A percentile compares a stretch with the other conserved stretches of the same genome.
phyloP scores from a whole-genome alignment of 2,113 vertebrate species.

The Corythoichthys haematopterus region DNA sequence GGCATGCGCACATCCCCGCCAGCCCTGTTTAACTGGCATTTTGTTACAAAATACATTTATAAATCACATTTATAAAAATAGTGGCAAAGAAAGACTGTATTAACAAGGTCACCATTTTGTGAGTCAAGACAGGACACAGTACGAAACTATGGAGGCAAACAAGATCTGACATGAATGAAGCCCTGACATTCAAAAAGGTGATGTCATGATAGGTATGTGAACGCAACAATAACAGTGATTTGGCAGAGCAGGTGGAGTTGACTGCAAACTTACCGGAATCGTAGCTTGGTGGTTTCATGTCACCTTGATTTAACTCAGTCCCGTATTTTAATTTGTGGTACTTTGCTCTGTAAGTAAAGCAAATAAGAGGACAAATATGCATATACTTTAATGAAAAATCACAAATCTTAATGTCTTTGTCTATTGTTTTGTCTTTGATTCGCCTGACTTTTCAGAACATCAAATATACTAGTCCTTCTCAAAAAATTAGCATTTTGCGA shows the following conservation, averaged over 20 bases:
- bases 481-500: too few relatives aligned
- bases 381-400: neutral
- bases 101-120: conserved; percentile 2
- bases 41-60: too few relatives aligned
- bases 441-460: neutral
- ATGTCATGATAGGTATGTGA: conserved; percentile 48
- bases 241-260: conserved; percentile 22
- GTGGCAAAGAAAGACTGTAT: neutral
- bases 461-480: neutral
- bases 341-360: conserved; percentile 81
- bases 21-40: too few relatives aligned
- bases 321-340: conserved; percentile 99
- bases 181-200: conserved; percentile 12
- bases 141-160: conserved; percentile 33
- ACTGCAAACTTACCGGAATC: conserved; percentile 86
- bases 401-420: neutral
- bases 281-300: conserved; percentile 96
- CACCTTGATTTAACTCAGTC: conserved; percentile 96
- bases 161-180: conserved; percentile 47
- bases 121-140: conserved; percentile 19
- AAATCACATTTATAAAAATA: neutral
- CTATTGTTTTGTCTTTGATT: neutral
- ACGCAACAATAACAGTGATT: conserved; percentile 34
- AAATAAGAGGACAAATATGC: conserved; percentile 11
- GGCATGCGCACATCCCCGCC: too few relatives aligned